Conservation (phyloP, 2,113 vertebrate species). For the Argyrosomus japonicus region DNA sequence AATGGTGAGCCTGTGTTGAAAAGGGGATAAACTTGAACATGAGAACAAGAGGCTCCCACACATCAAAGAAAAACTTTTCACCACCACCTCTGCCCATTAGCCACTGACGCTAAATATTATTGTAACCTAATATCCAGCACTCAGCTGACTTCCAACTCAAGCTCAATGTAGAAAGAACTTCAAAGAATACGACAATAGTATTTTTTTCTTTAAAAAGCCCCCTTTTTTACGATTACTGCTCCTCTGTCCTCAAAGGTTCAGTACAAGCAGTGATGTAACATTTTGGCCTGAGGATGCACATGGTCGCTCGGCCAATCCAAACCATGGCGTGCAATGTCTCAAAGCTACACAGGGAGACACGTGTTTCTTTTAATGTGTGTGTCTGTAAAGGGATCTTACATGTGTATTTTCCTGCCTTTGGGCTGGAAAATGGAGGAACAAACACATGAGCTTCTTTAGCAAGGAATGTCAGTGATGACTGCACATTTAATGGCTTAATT, state of each 20-base stretch:
- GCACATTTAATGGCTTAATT: background rate
- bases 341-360: slow-evolving; percentile 1
- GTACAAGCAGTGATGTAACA: slow-evolving; percentile 47
- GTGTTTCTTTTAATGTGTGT: slow-evolving; percentile 15
- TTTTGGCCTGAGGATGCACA: slow-evolving; percentile 8
- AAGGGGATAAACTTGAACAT: slow-evolving; percentile 11
- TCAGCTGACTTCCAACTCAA: background rate
- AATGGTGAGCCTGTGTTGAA: slow-evolving; percentile 45
- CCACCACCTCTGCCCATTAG: slow-evolving; percentile 15
- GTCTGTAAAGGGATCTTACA: slow-evolving; percentile 32
- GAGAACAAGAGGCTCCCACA: slow-evolving; percentile 10
- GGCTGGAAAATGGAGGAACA: slow-evolving; percentile 33
- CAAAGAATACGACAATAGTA: slow-evolving; percentile 8
- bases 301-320: background rate
- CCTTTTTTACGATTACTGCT: background rate
- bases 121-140: slow-evolving; percentile 27
- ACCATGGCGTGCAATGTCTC: background rate
- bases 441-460: slow-evolving; percentile 25
- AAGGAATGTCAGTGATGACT: background rate
- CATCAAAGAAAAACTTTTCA: slow-evolving; percentile 35
- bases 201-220: background rate
- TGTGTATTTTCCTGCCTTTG: slow-evolving; percentile 58
- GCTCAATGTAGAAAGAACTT: background rate
- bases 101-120: slow-evolving; percentile 4
- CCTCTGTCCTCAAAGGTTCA: slow-evolving; percentile 1